Evolutionary conservation across 2,113 vertebrate genomes (phyloP).

Genomic region (Engystomops pustulosus): DNA sequence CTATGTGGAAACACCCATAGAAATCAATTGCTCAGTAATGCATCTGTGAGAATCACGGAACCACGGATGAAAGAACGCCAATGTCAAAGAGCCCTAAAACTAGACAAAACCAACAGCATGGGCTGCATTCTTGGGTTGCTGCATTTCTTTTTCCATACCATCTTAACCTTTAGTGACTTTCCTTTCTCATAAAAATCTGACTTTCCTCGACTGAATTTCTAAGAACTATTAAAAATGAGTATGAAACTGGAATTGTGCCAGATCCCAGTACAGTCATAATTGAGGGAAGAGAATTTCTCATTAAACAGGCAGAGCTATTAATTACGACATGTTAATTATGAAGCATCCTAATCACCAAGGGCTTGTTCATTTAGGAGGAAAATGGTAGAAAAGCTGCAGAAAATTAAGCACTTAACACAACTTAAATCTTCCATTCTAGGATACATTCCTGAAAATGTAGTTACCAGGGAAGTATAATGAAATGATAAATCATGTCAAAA

Average conservation of each 20-base stretch:
- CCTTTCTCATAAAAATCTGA: conserved; percentile 36
- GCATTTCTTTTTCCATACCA: background rate
- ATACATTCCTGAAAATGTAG: conserved; percentile 31
- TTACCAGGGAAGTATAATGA: conserved; percentile 26
- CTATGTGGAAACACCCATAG: too few species aligned
- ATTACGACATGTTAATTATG: conserved; percentile 58
- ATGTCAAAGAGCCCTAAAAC: background rate
- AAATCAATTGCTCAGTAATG: too few species aligned
- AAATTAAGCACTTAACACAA: conserved; percentile 47
- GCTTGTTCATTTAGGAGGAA: conserved; percentile 53
- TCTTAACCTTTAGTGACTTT: conserved; percentile 32
- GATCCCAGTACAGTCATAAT: conserved; percentile 51
- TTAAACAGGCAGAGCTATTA: conserved; percentile 57
- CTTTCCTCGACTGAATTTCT: conserved; percentile 34
- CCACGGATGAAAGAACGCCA: too few species aligned
- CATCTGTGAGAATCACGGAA: too few species aligned
- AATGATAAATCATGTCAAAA: conserved; percentile 28
- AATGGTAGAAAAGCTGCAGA: conserved; percentile 43
- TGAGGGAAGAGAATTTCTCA: conserved; percentile 45
- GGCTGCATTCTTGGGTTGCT: background rate
- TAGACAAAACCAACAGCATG: background rate
- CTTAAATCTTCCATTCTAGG: conserved; percentile 45
- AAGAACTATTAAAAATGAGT: conserved; percentile 50
- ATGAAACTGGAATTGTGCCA: conserved; percentile 48
- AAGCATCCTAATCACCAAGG: conserved; percentile 52